Base-by-base conservation (phyloP, 2,113 vertebrate species). In the Xenus cinereus region DNA sequence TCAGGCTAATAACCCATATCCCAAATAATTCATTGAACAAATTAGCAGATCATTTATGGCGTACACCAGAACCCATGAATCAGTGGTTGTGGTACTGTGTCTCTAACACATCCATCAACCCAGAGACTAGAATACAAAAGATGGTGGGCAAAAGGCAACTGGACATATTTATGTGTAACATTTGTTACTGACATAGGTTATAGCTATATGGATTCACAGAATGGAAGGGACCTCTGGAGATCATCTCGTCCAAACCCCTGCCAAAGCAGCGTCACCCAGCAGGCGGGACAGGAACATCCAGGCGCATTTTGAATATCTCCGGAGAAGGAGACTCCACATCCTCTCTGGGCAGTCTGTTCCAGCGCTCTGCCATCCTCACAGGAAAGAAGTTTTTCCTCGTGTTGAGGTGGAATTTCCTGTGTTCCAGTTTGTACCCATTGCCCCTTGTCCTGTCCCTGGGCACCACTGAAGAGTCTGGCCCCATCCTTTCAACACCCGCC, bases 51-150 rank as follows among this genome's bases (percentile, higher is more conserved):
- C 12, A 2, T 46, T 33, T 7, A 21, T 24, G 53, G 45, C 21
- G 5, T 9, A 17, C 12, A 41, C 51, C 72, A 71, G 76, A 69
- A 24, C 45, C n/a, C 10, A 0, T 4, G 16, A 23, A 11, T 16
- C 7, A 1, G 24, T 7, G 37, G 12, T 14, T 5, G 22, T 32
- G 63, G 24, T 13, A 2, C 20, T 9, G 35, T 2, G 6, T 19
- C n/a, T 53, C 33, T 14, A 56, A 19, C 0, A 0, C 0, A 0
- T 59, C 21, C 2, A 2, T 35, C 0, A 2, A 14, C 43, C n/a
- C 32, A 6, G 21, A 50, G 21, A 32, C 20, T 26, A 33, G 28
- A 82, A 50, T 0, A 2, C n/a, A 19, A 19, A 35, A 57, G 35
- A 14, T 0, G 6, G 13, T 2, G 39, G 56, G 37, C 21, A 41